Evolutionary conservation across 2,113 vertebrate species (phyloP).

Genomic region (Gnathonemus longibarbis): DNA sequence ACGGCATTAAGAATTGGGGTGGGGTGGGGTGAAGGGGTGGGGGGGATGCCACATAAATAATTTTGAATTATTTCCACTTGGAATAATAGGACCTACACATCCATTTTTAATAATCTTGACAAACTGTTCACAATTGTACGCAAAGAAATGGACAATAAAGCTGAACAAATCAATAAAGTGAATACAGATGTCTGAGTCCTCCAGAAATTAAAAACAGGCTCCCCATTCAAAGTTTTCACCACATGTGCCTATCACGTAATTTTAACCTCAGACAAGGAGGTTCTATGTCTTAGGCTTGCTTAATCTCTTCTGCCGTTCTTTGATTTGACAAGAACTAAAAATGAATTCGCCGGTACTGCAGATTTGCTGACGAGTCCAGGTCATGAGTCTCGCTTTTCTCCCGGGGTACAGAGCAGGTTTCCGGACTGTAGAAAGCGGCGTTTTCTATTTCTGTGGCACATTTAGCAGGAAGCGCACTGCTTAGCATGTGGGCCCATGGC

Average conservation of each 20-base stretch:
- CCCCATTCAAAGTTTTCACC: not conserved
- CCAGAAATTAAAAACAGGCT: not conserved
- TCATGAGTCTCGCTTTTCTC: not conserved
- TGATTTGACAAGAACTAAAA: constrained; percentile 24
- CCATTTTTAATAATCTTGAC: not conserved
- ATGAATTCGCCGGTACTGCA: not conserved
- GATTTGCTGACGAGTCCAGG: constrained; percentile 14
- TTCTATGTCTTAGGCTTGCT: constrained; percentile 5
- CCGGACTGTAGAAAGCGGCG: not conserved
- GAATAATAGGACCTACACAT: not conserved
- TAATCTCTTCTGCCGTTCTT: constrained; percentile 18
- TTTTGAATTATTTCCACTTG: not conserved
- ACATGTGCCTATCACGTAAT: constrained; percentile 5
- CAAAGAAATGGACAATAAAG: not conserved
- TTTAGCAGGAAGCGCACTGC: not conserved
- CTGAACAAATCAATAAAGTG: not conserved
- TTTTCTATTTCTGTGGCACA: constrained; percentile 2
- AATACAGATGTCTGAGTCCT: not conserved
- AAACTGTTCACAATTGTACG: not conserved
- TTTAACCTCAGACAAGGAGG: constrained; percentile 21
- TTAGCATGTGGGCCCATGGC: not conserved
- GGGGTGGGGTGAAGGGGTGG: not conserved
- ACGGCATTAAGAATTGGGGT: not conserved
- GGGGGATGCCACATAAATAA: too few relatives aligned
- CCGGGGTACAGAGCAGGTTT: constrained; percentile 1